Evolutionary conservation across 2,113 vertebrate genomes (phyloP).

Genomic region (Salvelinus alpinus): DNA sequence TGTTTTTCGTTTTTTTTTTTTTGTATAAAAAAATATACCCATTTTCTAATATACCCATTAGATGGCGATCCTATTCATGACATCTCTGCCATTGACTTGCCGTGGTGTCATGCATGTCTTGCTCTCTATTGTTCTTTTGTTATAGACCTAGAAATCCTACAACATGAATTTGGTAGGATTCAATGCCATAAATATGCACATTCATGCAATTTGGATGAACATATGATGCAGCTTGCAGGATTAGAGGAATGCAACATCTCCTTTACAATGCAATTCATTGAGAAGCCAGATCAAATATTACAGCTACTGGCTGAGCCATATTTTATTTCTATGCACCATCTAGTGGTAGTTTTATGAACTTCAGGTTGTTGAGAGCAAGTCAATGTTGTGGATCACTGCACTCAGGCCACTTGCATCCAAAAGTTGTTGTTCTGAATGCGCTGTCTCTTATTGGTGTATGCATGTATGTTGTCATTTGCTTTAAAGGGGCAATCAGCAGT

Average conservation of each 20-base stretch:
- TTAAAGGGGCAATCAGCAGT: not conserved
- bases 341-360: conserved; percentile 5
- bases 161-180: no score
- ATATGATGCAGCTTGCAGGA: not conserved
- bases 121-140: no score
- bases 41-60: no score
- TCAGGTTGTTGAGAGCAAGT: not conserved
- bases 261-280: not conserved
- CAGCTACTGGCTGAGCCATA: not conserved
- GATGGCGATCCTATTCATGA: no score
- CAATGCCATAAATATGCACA: not conserved
- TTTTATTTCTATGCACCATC: conserved; percentile 24
- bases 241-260: not conserved
- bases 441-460: not conserved
- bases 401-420: not conserved
- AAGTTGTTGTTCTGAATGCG: not conserved
- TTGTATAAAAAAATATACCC: no score
- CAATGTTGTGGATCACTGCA: not conserved
- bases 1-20: no score
- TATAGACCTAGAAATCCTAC: no score
- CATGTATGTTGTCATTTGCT: not conserved
- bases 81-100: no score
- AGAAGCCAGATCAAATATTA: not conserved
- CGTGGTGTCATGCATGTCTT: no score
- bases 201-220: not conserved